A percentile compares a stretch with the other conserved stretches of the same genome.
phyloP scores from a whole-genome alignment of 2,113 vertebrate genomes.

The Cisticola juncidis region DNA sequence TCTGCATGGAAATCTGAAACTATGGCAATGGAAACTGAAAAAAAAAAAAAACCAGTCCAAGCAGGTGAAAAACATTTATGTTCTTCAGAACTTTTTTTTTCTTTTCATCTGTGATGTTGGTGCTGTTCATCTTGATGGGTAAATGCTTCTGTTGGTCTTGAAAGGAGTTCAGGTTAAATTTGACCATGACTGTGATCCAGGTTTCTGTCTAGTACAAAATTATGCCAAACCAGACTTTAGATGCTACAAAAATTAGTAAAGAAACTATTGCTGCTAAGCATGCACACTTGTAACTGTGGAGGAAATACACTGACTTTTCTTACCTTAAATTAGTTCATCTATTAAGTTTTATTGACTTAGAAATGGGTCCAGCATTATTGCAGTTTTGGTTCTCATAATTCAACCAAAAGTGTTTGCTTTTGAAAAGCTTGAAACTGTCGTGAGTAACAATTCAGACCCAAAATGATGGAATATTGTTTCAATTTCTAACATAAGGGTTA shows the following conservation, averaged over 20 bases:
- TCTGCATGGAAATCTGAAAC: neutral
- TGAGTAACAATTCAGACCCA: neutral
- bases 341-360: neutral
- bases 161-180: neutral
- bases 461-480: neutral
- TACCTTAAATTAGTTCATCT: neutral
- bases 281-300: accelerated
- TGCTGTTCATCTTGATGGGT: neutral
- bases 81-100: neutral
- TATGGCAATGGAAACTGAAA: neutral
- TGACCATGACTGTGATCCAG: neutral
- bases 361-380: neutral
- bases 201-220: neutral
- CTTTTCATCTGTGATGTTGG: neutral
- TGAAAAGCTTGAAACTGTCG: neutral
- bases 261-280: neutral
- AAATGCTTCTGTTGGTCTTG: neutral
- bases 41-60: neutral
- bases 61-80: accelerated
- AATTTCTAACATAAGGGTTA: neutral
- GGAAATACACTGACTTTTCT: neutral
- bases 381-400: neutral
- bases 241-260: neutral
- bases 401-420: neutral
- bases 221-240: neutral